Evolutionary conservation across 2,888 invertebrate genomes (phyloP).

Genomic region (Metopia argyrocephala): DNA sequence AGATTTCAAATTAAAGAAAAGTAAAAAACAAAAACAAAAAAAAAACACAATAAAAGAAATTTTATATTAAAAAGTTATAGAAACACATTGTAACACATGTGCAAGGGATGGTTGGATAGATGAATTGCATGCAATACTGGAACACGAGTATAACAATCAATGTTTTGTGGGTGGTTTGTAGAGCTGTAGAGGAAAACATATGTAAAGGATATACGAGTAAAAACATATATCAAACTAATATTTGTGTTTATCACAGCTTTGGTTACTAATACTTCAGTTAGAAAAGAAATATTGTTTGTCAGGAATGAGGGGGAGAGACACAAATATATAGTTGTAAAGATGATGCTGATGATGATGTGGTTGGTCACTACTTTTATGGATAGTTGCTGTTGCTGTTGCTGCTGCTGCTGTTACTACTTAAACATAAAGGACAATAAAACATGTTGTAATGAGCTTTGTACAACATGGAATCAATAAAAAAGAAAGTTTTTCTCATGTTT

Average conservation of each 20-base stretch:
- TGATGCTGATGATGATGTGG: too few relatives aligned
- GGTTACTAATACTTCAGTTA: constrained; percentile 56
- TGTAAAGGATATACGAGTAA: neutral
- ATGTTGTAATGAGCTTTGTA: constrained; percentile 71
- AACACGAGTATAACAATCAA: neutral
- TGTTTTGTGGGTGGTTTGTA: neutral
- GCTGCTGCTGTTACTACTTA: neutral
- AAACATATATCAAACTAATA: constrained; percentile 33
- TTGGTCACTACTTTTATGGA: constrained; percentile 5
- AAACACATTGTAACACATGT: constrained; percentile 58
- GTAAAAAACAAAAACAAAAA: neutral
- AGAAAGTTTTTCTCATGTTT: constrained; percentile 58
- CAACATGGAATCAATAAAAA: constrained; percentile 67
- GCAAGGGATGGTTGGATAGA: neutral
- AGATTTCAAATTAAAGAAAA: constrained; percentile 59
- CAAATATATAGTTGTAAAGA: constrained; percentile 29
- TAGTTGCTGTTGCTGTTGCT: neutral
- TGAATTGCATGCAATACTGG: neutral
- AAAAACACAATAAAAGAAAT: neutral
- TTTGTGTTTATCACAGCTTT: constrained; percentile 63
- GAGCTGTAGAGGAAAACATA: neutral
- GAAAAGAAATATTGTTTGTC: constrained; percentile 24
- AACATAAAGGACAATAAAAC: constrained; percentile 65
- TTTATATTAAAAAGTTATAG: constrained; percentile 49
- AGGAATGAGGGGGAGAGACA: constrained; percentile 32